Conservation (phyloP, 2,113 vertebrate species). For the Aphelocoma coerulescens region DNA sequence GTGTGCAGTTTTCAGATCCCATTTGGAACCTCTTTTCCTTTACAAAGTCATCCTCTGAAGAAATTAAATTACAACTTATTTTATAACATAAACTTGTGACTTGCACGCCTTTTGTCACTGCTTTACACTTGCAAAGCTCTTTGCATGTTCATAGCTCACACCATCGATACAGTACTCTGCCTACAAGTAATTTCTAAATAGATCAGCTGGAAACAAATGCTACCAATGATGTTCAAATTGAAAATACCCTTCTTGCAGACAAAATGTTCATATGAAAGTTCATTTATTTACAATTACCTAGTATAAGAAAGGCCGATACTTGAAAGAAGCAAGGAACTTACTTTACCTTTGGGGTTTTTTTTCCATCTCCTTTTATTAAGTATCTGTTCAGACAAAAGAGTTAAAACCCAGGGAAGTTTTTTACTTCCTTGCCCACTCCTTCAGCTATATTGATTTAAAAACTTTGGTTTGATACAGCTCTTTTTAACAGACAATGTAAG, state of each 20-base stretch:
- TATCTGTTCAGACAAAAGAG: background rate
- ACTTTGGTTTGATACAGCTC: background rate
- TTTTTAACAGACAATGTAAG: background rate
- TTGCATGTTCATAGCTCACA: background rate
- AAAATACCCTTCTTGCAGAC: background rate
- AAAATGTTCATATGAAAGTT: background rate
- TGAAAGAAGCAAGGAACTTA: background rate
- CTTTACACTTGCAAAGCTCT: background rate
- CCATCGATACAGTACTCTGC: fast-evolving
- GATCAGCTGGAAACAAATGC: background rate
- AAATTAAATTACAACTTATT: background rate
- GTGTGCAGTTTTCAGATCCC: background rate
- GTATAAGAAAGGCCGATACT: background rate
- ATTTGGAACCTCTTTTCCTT: background rate
- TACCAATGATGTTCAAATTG: background rate
- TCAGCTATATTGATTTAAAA: background rate
- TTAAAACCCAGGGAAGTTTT: background rate
- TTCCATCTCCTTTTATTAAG: background rate
- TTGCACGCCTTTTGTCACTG: background rate
- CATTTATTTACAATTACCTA: background rate
- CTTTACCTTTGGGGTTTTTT: background rate
- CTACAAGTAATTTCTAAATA: background rate
- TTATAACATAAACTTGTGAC: background rate
- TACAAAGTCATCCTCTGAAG: background rate
- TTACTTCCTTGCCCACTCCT: background rate